Evolutionary conservation across 1,140 invertebrate genomes (phyloP).

Genomic region (Meloidogyne hapla): DNA sequence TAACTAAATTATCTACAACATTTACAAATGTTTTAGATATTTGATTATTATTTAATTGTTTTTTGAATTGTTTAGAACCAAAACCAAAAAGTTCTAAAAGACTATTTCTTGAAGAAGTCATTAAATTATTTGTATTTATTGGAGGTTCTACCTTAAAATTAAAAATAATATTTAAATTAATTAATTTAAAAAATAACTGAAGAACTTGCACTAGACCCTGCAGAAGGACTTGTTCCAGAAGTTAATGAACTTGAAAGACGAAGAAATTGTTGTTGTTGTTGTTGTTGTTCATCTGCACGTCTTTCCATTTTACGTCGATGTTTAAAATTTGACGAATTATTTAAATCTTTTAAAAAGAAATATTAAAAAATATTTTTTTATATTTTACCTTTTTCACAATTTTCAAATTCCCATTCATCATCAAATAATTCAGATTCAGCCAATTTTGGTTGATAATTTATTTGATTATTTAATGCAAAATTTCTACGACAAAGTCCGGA

Average conservation of each 20-base stretch:
- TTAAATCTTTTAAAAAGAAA: neutral
- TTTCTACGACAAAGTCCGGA: slow-evolving; percentile 18
- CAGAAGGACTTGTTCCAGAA: slow-evolving; percentile 15
- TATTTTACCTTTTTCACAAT: neutral
- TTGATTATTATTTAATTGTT: neutral
- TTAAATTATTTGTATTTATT: slow-evolving; percentile 7
- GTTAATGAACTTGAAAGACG: slow-evolving; percentile 18
- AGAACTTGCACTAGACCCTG: slow-evolving; percentile 24
- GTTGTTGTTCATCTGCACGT: slow-evolving; percentile 21
- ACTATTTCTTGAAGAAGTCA: slow-evolving; percentile 22
- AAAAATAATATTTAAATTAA: slow-evolving; percentile 7
- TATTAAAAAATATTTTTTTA: too few relatives aligned
- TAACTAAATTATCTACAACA: slow-evolving; percentile 8
- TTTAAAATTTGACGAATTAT: slow-evolving; percentile 7
- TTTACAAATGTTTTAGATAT: slow-evolving; percentile 4
- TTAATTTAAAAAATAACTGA: slow-evolving; percentile 12
- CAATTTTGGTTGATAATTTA: slow-evolving; percentile 1
- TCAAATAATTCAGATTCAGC: neutral
- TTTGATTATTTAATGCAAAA: slow-evolving; percentile 6
- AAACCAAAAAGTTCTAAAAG: slow-evolving; percentile 29
- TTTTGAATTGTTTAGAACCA: neutral
- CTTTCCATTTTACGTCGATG: slow-evolving; percentile 18
- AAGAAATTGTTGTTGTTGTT: slow-evolving; percentile 10
- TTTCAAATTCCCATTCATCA: neutral
- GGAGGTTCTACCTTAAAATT: slow-evolving; percentile 11